A percentile compares a stretch with the other conserved stretches of the same genome.
phyloP scores from a whole-genome alignment of 2,888 invertebrate genomes.

The Matsumyia berberina region DNA sequence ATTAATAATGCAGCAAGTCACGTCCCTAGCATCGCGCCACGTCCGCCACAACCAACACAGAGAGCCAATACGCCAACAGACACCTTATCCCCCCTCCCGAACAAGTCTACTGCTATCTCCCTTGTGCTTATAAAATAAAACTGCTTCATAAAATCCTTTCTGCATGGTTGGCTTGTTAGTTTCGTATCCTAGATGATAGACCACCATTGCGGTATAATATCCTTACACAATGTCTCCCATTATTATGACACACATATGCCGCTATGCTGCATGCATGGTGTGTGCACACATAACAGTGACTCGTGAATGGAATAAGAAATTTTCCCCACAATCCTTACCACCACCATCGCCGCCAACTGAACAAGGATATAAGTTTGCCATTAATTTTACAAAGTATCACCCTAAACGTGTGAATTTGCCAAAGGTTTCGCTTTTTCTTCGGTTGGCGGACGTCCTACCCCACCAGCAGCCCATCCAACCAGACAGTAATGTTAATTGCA shows the following conservation, averaged over 20 bases:
- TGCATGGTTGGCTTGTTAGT: slow-evolving; percentile 76
- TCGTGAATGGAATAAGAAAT: slow-evolving; percentile 75
- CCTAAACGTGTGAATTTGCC: slow-evolving; percentile 76
- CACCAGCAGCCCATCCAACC: slow-evolving; percentile 40
- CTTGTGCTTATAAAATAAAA: slow-evolving; percentile 73
- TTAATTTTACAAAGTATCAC: slow-evolving; percentile 77
- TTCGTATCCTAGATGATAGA: slow-evolving; percentile 76
- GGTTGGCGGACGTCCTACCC: slow-evolving; percentile 12
- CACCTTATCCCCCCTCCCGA: slow-evolving; percentile 33
- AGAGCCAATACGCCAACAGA: slow-evolving; percentile 13
- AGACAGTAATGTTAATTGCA: slow-evolving; percentile 76
- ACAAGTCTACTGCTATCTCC: slow-evolving; percentile 26
- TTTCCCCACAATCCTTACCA: slow-evolving; percentile 14
- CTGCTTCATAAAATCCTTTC: slow-evolving; percentile 77
- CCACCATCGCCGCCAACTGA: slow-evolving; percentile 53
- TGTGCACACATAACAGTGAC: slow-evolving; percentile 66
- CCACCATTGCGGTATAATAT: slow-evolving; percentile 76
- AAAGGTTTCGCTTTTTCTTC: slow-evolving; percentile 66
- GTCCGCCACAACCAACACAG: slow-evolving; percentile 13
- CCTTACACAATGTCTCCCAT: slow-evolving; percentile 76
- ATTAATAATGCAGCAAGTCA: slow-evolving; percentile 80
- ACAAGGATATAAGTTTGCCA: slow-evolving; percentile 76
- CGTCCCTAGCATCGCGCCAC: slow-evolving; percentile 76
- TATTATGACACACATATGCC: slow-evolving; percentile 76
- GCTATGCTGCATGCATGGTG: slow-evolving; percentile 61